A percentile compares a stretch with the other conserved stretches of the same genome.
Conservation (phyloP, 2,888 invertebrate species). For the Xanthorhoe designata region DNA sequence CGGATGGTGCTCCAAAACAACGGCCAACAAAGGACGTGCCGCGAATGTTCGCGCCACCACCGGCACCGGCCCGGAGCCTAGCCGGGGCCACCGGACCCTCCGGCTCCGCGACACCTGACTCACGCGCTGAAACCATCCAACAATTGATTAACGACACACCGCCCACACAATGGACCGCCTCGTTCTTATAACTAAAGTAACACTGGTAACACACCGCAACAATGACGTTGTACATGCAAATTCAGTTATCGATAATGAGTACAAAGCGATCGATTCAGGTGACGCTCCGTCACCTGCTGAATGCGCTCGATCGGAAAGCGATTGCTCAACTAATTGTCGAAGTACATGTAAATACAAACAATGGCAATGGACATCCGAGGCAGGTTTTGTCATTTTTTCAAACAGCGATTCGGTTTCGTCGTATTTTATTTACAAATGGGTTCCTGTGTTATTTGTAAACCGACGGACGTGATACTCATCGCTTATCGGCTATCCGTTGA, state of each 20-base stretch:
- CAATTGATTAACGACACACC: slow-evolving; percentile 52
- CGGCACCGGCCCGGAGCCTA: slow-evolving; percentile 52
- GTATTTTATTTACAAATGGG: slow-evolving; percentile 65
- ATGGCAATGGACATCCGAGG: slow-evolving; percentile 65
- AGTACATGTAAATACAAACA: slow-evolving; percentile 73
- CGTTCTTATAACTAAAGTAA: slow-evolving; percentile 53
- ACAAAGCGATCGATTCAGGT: slow-evolving; percentile 66
- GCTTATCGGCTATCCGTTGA: slow-evolving; percentile 54
- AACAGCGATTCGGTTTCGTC: slow-evolving; percentile 60
- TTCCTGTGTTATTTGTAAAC: slow-evolving; percentile 57
- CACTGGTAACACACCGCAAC: slow-evolving; percentile 43
- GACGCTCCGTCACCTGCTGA: slow-evolving; percentile 65
- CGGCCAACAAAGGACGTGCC: slow-evolving; percentile 85
- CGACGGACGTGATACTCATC: slow-evolving; percentile 47
- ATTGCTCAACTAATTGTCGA: slow-evolving; percentile 76
- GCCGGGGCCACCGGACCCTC: slow-evolving; percentile 47
- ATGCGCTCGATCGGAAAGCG: slow-evolving; percentile 63
- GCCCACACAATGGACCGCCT: slow-evolving; percentile 46
- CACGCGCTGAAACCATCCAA: slow-evolving; percentile 55
- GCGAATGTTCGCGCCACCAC: slow-evolving; percentile 81
- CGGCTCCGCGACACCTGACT: slow-evolving; percentile 78
- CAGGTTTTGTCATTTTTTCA: slow-evolving; percentile 59
- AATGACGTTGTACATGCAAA: slow-evolving; percentile 59
- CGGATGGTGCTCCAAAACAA: slow-evolving; percentile 85
- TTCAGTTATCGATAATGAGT: slow-evolving; percentile 59